Evolutionary conservation across 1,140 invertebrate species (phyloP).

Genomic region (Bombus turneri): DNA sequence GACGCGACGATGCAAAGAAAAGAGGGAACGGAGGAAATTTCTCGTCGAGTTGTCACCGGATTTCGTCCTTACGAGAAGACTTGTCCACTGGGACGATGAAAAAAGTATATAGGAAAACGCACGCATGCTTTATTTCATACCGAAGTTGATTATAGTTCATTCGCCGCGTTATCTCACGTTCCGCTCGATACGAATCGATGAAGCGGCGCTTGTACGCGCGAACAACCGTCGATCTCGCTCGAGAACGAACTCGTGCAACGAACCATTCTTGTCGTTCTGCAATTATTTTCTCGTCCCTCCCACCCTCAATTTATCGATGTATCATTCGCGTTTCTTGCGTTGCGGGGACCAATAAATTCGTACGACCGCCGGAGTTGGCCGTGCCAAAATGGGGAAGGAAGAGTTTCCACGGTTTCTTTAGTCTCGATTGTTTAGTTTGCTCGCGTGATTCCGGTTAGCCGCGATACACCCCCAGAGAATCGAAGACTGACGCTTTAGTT

Average conservation of each 20-base stretch:
- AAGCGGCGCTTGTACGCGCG: background rate
- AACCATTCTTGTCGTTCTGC: background rate
- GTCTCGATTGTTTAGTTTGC: constrained; percentile 8
- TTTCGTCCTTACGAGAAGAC: constrained; percentile 30
- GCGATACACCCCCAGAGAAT: constrained; percentile 46
- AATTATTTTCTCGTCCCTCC: background rate
- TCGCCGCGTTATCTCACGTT: background rate
- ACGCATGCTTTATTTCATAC: background rate
- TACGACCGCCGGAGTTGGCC: background rate
- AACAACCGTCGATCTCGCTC: background rate
- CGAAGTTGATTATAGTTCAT: background rate
- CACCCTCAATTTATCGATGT: background rate
- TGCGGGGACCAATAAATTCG: constrained; percentile 40
- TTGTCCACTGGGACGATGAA: background rate
- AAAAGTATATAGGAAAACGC: background rate
- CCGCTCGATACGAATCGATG: background rate
- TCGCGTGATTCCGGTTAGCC: constrained; percentile 14
- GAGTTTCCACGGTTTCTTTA: background rate
- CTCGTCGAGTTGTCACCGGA: background rate
- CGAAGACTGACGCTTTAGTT: constrained; percentile 51
- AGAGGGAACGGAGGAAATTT: background rate
- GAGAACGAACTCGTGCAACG: constrained; percentile 24
- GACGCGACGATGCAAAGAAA: background rate
- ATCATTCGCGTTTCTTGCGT: constrained; percentile 25
- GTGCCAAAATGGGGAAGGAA: background rate